Base-by-base conservation (phyloP, 2,888 invertebrate genomes). In the Melipona bicolor region DNA sequence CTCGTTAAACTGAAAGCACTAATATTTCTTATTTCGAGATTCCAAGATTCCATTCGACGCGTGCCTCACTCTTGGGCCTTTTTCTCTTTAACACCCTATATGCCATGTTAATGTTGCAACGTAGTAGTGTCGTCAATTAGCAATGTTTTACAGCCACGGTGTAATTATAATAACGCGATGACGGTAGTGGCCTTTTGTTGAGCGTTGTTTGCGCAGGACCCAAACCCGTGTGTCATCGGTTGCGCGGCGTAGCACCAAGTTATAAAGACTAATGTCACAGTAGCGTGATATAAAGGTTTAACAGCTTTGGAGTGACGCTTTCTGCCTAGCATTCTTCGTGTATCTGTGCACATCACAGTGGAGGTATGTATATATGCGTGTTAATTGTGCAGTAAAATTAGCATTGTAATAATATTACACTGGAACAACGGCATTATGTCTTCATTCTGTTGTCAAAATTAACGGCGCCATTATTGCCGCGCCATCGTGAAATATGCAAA, bases 401-500 rank as follows among this genome's bases (percentile, higher is more conserved):
- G n/a, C 49, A 49, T 24, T 67, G 43, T 49, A 49, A 67, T 49
- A 67, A 67, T 17, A 43, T 67, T 49, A 67, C 36, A 49, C n/a
- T 24, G 24, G 24, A 6, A n/a, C n/a, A 67, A 67, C 43, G 9
- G 19, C 43, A 43, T 24, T 49, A n/a, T 49, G 24, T 49, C 36
- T 67, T 49, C 43, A 67, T 67, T 49, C 43, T 24, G 67, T 49
- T 67, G 67, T n/a, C 49, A 19, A 67, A 67, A 49, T 49, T 49
- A 65, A 3, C 36, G n/a, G 36, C n/a, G 11, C 32, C 62, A 21
- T 32, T 64, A 64, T 64, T 32, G 32, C 24, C 54, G 21, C 32
- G 27, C 85, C 82, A 64, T 27, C 21, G 32, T 32, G 13, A 64
- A 32, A 64, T 64, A 64, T 64, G 62, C 32, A 64, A 32, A 64